These are phyloP conservation scores for Trichonephila clavata DNA, from an alignment of 1,140 invertebrate species.

Conservation along the genomic window DNA sequence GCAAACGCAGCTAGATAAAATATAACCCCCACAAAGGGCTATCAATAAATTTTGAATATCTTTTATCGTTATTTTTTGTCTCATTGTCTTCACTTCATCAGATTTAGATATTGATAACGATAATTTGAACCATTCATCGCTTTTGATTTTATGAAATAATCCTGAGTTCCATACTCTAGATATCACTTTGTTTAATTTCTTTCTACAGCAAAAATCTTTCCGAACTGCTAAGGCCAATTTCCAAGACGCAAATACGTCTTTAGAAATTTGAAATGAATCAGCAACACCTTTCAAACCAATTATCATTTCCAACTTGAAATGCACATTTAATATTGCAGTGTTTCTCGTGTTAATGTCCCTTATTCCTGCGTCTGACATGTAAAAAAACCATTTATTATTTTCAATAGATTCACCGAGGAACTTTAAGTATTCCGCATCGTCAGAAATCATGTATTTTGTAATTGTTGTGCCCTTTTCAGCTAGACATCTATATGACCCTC, in stretches of 20 bases:
- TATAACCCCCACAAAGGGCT: neutral
- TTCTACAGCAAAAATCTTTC: conserved; percentile 27
- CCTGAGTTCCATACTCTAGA: neutral
- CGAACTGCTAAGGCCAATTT: neutral
- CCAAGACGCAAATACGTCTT: conserved; percentile 7
- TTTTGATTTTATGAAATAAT: neutral
- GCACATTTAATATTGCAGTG: neutral
- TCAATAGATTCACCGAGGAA: neutral
- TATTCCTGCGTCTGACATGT: neutral
- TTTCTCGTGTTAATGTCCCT: neutral
- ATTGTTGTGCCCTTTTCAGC: neutral
- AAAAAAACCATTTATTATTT: neutral
- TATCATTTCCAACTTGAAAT: conserved; percentile 1
- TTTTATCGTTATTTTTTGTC: neutral
- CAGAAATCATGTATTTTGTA: neutral
- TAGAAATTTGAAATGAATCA: neutral
- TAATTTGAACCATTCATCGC: neutral
- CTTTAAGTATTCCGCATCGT: neutral
- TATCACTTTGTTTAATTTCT: neutral
- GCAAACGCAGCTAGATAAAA: neutral
- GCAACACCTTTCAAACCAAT: neutral
- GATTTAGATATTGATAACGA: neutral
- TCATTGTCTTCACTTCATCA: neutral
- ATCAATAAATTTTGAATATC: neutral
- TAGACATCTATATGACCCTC: neutral